Base-by-base conservation (phyloP, 2,888 invertebrate species). In the Smittia aterrima region DNA sequence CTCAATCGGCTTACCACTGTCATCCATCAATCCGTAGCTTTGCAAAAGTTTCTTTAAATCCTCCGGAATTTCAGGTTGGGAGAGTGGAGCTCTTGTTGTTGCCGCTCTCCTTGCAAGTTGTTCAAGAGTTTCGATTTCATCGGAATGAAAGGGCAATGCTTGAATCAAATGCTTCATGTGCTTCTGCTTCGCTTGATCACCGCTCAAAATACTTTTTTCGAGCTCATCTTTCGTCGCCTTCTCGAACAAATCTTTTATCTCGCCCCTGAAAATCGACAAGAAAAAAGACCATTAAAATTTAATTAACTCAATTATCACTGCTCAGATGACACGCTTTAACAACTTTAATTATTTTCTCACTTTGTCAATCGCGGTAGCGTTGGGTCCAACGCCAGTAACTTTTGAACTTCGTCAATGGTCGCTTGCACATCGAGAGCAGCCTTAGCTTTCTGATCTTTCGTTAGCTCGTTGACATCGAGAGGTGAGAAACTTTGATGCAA, bases 191-290 rank as follows among this genome's bases (percentile, higher is more conserved):
- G 79, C 78, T 76, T 80, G 77, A 76, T 83, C 83, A 2, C 83
- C 83, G n/a, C 78, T 78, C 70, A 79, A 79, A 25, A 83, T 75
- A 76, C 83, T 83, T 76, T 80, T 82, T 75, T 81, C 79, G 74
- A 82, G 82, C 75, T 83, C 83, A 76, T 83, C 82, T 62, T 79
- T 80, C 1, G 83, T 82, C 0, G 83, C 83, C 78, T 83, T 82
- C 75, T 83, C 83, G 77, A 83, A 83, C 13, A 83, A 78, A 71
- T 83, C 83, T 77, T 83, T 81, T 71, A 83, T 83, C 78, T 83
- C 83, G 11, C 83, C 83, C 54, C 83, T 74, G 74, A 53, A 72
- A 11, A 71, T 41, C n/a, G 66, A 4, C 24, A 1, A 47, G n/a
- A 16, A 13, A 9, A 16, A 9, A 32, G 32, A 32, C 32, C 32